Conservation (phyloP, 2,113 vertebrate species). For the Tetrax tetrax region DNA sequence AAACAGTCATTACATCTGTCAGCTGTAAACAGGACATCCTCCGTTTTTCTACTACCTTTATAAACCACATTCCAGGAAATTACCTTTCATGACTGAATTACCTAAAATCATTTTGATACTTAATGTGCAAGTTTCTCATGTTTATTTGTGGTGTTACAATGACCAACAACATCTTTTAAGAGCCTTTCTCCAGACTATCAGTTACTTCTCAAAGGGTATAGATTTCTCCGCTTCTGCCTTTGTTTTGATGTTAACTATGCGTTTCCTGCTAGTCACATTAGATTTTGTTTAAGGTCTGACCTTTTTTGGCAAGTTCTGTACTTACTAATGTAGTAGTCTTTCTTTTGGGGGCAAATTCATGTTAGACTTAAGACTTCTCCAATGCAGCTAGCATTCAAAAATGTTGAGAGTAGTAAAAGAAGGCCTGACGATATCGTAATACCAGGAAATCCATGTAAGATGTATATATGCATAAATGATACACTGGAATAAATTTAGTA, state of each 20-base stretch:
- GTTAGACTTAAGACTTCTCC: neutral
- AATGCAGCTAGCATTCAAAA: neutral
- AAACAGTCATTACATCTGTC: neutral
- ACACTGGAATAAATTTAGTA: neutral
- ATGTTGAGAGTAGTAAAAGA: neutral
- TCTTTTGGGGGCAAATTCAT: neutral
- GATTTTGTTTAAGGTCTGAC: neutral
- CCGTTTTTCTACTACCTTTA: neutral
- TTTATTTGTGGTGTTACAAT: neutral
- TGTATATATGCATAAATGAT: neutral
- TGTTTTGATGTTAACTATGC: neutral
- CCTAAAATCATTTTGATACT: neutral
- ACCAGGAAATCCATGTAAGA: neutral
- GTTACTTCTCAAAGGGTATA: neutral
- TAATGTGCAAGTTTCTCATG: neutral
- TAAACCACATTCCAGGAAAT: neutral
- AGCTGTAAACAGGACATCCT: neutral
- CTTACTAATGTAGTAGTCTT: neutral
- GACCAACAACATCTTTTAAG: neutral
- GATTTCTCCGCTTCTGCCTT: neutral
- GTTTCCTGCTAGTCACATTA: neutral
- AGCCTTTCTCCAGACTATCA: neutral
- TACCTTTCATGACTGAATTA: neutral
- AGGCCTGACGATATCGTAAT: neutral
- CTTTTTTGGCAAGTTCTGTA: neutral